These are phyloP conservation scores for Solea solea DNA, from an alignment of 2,113 vertebrate genomes.

Conservation along the genomic window DNA sequence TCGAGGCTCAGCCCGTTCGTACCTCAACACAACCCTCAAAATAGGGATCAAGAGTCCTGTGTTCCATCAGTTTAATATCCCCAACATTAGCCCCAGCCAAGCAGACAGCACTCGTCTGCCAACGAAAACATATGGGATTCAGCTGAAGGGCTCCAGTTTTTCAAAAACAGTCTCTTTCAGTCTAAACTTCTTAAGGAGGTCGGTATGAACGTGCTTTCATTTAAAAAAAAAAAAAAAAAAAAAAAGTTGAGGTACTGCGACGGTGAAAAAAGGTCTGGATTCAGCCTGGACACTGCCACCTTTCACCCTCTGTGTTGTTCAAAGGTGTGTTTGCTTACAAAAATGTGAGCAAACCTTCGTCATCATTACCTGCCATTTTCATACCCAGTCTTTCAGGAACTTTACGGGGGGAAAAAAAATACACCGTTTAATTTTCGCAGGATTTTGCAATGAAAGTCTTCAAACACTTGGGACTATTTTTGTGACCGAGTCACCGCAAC, in stretches of 20 bases:
- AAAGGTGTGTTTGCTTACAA: constrained; percentile 88
- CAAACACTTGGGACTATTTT: neutral
- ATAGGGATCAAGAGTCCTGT: constrained; percentile 90
- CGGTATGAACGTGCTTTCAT: constrained; percentile 85
- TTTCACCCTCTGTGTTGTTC: constrained; percentile 92
- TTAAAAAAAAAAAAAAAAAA: constrained; percentile 52
- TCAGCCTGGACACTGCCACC: constrained; percentile 89
- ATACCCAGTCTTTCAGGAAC: constrained; percentile 67
- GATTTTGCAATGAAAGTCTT: constrained; percentile 34
- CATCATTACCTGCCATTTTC: constrained; percentile 89
- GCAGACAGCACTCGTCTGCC: constrained; percentile 89
- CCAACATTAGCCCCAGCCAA: constrained; percentile 83
- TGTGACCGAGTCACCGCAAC: neutral
- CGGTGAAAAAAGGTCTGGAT: constrained; percentile 83
- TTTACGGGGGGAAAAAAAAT: constrained; percentile 49
- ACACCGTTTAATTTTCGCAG: constrained; percentile 79
- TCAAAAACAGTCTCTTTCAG: constrained; percentile 89
- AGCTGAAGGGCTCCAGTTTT: constrained; percentile 84
- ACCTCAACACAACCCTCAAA: constrained; percentile 82
- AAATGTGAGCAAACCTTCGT: constrained; percentile 90
- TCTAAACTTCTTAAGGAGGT: constrained; percentile 91
- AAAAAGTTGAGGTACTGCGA: constrained; percentile 78
- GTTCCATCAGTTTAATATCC: constrained; percentile 90
- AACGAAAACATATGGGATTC: constrained; percentile 92
- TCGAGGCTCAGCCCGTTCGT: constrained; percentile 68